Evolutionary conservation across 2,113 vertebrate species (phyloP), one percentile per base, ranked within the genome.

Genomic region (Festucalex cinctus): DNA sequence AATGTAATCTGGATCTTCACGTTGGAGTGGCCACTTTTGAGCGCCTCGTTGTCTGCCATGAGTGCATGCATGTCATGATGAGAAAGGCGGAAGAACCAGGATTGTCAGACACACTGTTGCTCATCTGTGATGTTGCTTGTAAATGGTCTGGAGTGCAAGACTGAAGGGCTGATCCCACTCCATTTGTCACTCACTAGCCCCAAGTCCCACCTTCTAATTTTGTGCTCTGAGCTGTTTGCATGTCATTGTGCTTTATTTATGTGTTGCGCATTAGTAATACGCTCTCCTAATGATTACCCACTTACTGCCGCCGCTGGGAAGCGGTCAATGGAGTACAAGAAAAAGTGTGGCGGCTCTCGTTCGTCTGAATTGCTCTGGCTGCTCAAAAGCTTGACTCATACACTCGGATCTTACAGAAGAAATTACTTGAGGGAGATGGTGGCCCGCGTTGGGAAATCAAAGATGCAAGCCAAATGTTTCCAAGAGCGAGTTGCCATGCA

Each of bases 101-200:
- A 10, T 10, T 41, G 1, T 2, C 36, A n/a, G 69, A 4, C 68
- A 64, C 53, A 64, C 63, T 41, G 54, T 68, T 37, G 28, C 62
- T 53, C 26, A 46, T 39, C 44, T 54, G 51, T 54, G 51, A 53
- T 53, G 51, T 53, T 24, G 22, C 20, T 9, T 9, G 1, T 9
- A 54, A 54, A 54, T 54, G 22, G 20, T 54, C 28, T 32, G 54
- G 28, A 32, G 28, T 32, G 28, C 28, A 17, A 57, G 54, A 17
- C 16, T 57, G 54, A 28, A 17, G 28, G 54, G 26, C 54, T 32
- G 28, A 87, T 68, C 67, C 73, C 73, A 65, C 69, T 41, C 71
- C 82, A 85, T 89, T 88, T 84, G 85, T 88, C 80, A 88, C 54
- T 0, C 69, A 37, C 60, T 53, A 17, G 19, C 13, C 32, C 68